These are phyloP conservation scores for Oreohelix idahoensis DNA, from an alignment of 1,140 invertebrate species.

Conservation along the genomic window DNA sequence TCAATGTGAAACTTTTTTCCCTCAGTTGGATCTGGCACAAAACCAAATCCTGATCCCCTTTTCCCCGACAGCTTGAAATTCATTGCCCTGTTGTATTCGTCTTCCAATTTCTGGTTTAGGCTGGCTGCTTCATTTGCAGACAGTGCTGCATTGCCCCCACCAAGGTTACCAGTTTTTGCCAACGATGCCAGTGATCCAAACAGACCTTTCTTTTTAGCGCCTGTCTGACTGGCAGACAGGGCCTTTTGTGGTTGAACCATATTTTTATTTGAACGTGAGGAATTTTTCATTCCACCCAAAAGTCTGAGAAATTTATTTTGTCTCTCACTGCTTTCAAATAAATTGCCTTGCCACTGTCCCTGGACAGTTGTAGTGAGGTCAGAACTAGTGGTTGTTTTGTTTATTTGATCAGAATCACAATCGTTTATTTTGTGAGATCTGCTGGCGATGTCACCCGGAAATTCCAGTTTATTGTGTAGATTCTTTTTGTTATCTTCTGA, in stretches of 20 bases:
- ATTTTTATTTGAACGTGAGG: not conserved
- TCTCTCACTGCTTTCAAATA: slow-evolving; percentile 49
- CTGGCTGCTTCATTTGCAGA: slow-evolving; percentile 38
- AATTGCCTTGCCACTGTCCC: slow-evolving; percentile 54
- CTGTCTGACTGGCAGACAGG: not conserved
- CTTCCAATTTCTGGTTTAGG: slow-evolving; percentile 50
- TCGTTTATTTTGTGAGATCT: not conserved
- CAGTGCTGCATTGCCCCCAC: slow-evolving; percentile 49
- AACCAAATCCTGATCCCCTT: slow-evolving; percentile 55
- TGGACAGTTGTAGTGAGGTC: not conserved
- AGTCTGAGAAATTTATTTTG: slow-evolving; percentile 59
- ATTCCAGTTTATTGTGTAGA: not conserved
- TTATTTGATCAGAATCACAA: not conserved
- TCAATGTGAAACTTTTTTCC: slow-evolving; percentile 63
- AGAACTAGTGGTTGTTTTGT: not conserved
- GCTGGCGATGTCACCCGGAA: not conserved
- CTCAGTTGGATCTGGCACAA: slow-evolving; percentile 50
- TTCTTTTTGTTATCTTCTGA: not conserved
- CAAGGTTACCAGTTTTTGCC: not conserved
- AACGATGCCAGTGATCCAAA: slow-evolving; percentile 38
- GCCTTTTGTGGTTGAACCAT: not conserved
- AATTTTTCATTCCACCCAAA: slow-evolving; percentile 56
- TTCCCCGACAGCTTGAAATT: slow-evolving; percentile 45
- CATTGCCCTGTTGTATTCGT: slow-evolving; percentile 56
- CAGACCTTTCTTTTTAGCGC: slow-evolving; percentile 41